Evolutionary conservation across 1,140 invertebrate species (phyloP).

Genomic region (Drosophila busckii): DNA sequence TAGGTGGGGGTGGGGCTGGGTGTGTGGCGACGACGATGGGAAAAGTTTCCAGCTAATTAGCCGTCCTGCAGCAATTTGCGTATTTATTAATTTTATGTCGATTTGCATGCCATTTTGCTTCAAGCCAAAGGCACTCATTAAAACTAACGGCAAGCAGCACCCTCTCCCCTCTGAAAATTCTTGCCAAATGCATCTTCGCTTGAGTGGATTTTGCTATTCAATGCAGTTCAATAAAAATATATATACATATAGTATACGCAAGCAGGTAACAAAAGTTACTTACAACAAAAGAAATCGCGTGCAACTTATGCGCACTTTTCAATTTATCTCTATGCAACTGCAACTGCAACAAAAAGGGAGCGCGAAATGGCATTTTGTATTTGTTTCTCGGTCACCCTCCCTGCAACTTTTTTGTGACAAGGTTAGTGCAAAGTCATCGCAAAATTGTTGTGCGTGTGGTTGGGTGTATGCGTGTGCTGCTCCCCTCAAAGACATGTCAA

Average conservation of each 20-base stretch:
- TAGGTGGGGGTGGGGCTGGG: too few species aligned
- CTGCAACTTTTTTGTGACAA: slow-evolving; percentile 26
- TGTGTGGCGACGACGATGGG: too few species aligned
- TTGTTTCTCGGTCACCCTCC: not conserved
- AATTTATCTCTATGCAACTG: too few species aligned
- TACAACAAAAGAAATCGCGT: slow-evolving; percentile 24
- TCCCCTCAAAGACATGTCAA: slow-evolving; percentile 51
- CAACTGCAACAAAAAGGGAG: slow-evolving; percentile 32
- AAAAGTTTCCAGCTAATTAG: slow-evolving; percentile 69
- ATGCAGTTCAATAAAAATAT: slow-evolving; percentile 54
- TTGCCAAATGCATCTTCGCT: slow-evolving; percentile 26
- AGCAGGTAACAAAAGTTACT: slow-evolving; percentile 51
- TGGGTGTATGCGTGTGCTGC: slow-evolving; percentile 33
- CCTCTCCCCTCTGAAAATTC: slow-evolving; percentile 4
- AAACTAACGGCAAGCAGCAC: slow-evolving; percentile 49
- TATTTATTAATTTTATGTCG: slow-evolving; percentile 73
- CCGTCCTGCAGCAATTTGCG: slow-evolving; percentile 47
- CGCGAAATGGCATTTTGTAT: slow-evolving; percentile 28
- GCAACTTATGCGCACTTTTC: slow-evolving; percentile 45
- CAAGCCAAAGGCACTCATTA: slow-evolving; percentile 64
- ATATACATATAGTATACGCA: slow-evolving; percentile 27
- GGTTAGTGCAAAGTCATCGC: slow-evolving; percentile 63
- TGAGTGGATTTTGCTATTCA: slow-evolving; percentile 64
- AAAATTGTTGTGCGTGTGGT: slow-evolving; percentile 38
- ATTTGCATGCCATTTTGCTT: slow-evolving; percentile 68